Conservation (phyloP, 2,888 invertebrate genomes). For the Cheiracanthium punctorium region DNA sequence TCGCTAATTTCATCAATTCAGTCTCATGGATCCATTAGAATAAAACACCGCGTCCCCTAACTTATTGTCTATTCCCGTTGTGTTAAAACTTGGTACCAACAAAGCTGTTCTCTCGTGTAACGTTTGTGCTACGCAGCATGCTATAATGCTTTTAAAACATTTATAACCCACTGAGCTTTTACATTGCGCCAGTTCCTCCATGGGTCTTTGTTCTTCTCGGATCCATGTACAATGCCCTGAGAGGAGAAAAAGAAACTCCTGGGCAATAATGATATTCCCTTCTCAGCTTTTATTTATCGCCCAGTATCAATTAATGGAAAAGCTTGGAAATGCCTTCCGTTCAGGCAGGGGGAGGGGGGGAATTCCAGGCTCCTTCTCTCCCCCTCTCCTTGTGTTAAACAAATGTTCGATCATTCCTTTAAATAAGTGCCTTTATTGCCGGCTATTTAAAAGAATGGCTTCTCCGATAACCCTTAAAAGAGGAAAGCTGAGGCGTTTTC, state of each 20-base stretch:
- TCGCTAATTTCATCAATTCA: too few relatives aligned
- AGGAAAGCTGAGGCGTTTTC: neutral
- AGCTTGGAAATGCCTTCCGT: neutral
- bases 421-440: constrained; percentile 6
- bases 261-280: neutral
- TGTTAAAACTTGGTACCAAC: too few relatives aligned
- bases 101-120: too few relatives aligned
- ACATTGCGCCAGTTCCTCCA: too few relatives aligned
- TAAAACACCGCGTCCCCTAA: too few relatives aligned
- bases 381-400: neutral
- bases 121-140: too few relatives aligned
- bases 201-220: too few relatives aligned
- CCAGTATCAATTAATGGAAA: constrained; percentile 2
- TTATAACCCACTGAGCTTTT: too few relatives aligned
- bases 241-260: neutral
- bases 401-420: neutral
- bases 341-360: neutral
- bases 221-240: too few relatives aligned
- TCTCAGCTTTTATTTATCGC: neutral
- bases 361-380: neutral
- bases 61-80: too few relatives aligned
- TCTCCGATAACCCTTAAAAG: neutral
- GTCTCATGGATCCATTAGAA: too few relatives aligned
- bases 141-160: too few relatives aligned
- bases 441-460: constrained; percentile 4